Evolutionary conservation across 2,888 invertebrate genomes (phyloP).

Genomic region (Synergus laeviventris): DNA sequence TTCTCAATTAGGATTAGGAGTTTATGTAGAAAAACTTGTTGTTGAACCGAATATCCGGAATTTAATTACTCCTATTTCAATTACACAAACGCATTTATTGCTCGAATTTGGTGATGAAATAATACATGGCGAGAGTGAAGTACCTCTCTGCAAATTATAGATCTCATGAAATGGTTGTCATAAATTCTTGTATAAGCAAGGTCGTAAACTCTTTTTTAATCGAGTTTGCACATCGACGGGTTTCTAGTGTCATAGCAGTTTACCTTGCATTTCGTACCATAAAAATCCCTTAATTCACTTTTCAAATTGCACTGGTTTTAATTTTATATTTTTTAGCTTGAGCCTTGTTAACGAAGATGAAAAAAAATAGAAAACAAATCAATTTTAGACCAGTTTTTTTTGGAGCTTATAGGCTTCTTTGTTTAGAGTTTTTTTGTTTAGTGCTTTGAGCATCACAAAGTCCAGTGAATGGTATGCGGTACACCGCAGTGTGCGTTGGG

Average conservation of each 20-base stretch:
- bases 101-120: too few relatives aligned
- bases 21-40: too few relatives aligned
- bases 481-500: conserved; percentile 44
- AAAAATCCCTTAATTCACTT: not conserved
- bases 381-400: too few relatives aligned
- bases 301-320: not conserved
- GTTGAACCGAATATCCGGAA: too few relatives aligned
- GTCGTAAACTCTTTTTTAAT: conserved; percentile 31
- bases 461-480: conserved; percentile 36
- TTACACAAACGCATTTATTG: too few relatives aligned
- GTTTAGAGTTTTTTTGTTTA: not conserved
- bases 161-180: conserved; percentile 12
- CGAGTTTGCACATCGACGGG: conserved; percentile 13
- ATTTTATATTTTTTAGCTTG: not conserved
- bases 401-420: too few relatives aligned
- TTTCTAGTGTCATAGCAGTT: not conserved
- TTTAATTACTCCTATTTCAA: too few relatives aligned
- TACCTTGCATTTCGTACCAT: not conserved
- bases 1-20: not conserved
- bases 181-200: conserved; percentile 9
- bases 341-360: too few relatives aligned
- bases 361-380: too few relatives aligned
- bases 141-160: not conserved
- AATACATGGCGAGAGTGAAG: not conserved
- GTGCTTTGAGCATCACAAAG: not conserved